Conservation (phyloP, 2,888 invertebrate genomes). For the Conchocele bisecta region DNA sequence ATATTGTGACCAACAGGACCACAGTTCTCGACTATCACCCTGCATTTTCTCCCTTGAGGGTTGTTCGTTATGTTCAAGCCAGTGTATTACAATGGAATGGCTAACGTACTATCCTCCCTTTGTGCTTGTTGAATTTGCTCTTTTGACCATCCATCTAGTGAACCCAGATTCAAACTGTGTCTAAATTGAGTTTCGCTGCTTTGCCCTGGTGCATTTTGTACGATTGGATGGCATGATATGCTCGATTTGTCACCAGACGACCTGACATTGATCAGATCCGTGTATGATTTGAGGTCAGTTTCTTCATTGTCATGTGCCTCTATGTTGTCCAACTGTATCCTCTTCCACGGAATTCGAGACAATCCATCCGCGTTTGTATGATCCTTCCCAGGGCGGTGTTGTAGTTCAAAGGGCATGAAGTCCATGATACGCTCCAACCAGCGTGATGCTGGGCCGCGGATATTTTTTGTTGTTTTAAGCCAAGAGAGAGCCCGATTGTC, state of each 20-base stretch:
- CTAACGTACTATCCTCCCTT: neutral
- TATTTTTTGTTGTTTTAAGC: neutral
- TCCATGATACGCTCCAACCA: neutral
- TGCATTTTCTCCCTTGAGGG: neutral
- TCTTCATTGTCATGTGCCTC: too few relatives aligned
- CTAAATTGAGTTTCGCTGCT: too few relatives aligned
- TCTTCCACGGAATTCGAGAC: neutral
- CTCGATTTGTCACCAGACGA: too few relatives aligned
- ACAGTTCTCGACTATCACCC: conserved; percentile 1
- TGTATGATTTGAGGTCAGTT: too few relatives aligned
- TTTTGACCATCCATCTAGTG: conserved; percentile 1
- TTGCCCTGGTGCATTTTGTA: too few relatives aligned
- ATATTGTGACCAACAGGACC: conserved; percentile 11
- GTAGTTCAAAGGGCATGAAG: neutral
- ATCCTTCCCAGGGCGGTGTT: neutral
- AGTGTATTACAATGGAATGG: neutral
- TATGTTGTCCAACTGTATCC: too few relatives aligned
- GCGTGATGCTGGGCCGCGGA: neutral
- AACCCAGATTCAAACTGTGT: too few relatives aligned
- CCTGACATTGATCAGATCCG: too few relatives aligned
- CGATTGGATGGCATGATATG: too few relatives aligned
- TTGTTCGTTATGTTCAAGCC: too few relatives aligned
- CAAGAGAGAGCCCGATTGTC: conserved; percentile 3
- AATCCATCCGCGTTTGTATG: neutral
- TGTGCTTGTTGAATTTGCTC: neutral